Evolutionary conservation across 1,140 invertebrate genomes (phyloP), one percentile per base, ranked within the genome.

Genomic region (Drosophila simulans): DNA sequence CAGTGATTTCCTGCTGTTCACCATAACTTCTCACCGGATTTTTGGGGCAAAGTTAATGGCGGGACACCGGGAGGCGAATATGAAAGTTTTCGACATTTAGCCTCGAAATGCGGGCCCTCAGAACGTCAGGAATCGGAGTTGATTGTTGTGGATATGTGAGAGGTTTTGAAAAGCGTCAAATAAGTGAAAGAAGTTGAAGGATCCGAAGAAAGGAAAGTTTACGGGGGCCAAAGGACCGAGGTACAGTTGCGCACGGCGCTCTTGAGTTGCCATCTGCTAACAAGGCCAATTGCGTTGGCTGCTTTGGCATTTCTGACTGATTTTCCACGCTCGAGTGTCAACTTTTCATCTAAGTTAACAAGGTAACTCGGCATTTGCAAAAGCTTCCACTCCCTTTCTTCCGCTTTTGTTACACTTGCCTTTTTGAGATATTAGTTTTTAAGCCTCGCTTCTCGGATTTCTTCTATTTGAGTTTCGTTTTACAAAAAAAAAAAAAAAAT

Each of bases 131-230:
- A 68, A 31, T 53, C 57, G 40, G 37, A 77, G 48, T 57, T 77
- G 66, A 77, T 77, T 64, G 74, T 77, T 66, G 71, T n/a, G 69
- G 55, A 76, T 74, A 65, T 81, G 78, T 51, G 65, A 81, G 59
- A 76, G 79, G 57, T 70, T 82, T 82, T 64, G 42, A 77, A 77
- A 64, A 59, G 79, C 79, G 73, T 82, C 73, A 77, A 68, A 34
- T 68, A 65, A 43, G 64, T 65, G 46, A 25, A 68, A 40, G 59
- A 68, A 53, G 46, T 65, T 68, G 46, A 65, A 52, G 64, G 64
- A 68, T 68, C 46, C 12, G 7, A 49, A 15, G 42, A 20, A 48
- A 10, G 31, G 15, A 39, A 52, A 12, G 15, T 15, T 15, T 20
- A 5, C 0, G 49, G 15, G 31, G 49, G 64, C n/a, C 40, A 62